These are phyloP conservation scores for Suillia variegata DNA, from an alignment of 2,888 invertebrate species.

Conservation along the genomic window DNA sequence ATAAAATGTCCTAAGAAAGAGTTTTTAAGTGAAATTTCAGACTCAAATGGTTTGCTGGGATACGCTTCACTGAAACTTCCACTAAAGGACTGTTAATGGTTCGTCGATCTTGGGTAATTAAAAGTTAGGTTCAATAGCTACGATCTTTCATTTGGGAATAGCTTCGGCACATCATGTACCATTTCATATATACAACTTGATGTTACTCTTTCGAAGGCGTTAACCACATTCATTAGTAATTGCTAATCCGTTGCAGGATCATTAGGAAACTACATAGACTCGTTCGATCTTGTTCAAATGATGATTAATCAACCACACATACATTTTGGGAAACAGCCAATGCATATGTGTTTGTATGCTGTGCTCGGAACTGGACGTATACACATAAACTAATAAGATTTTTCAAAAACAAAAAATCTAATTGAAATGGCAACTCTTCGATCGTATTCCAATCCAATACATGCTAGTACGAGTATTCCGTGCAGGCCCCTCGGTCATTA, in stretches of 20 bases:
- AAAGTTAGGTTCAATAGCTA: too few relatives aligned
- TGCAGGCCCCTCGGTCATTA: not conserved
- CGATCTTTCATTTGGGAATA: too few relatives aligned
- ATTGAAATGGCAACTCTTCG: conserved; percentile 6
- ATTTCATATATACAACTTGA: too few relatives aligned
- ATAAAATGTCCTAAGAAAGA: too few relatives aligned
- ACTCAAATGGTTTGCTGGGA: too few relatives aligned
- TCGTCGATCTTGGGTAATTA: too few relatives aligned
- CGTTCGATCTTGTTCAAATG: not conserved
- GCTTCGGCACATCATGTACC: too few relatives aligned
- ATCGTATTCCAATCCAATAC: not conserved
- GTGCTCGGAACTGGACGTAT: not conserved
- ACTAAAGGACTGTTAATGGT: too few relatives aligned
- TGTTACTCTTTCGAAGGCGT: conserved; percentile 15
- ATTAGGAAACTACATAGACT: conserved; percentile 20
- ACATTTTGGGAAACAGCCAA: too few relatives aligned
- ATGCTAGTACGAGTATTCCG: too few relatives aligned
- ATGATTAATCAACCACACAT: not conserved
- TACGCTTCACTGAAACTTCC: too few relatives aligned
- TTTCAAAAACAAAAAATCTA: conserved; percentile 5
- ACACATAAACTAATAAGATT: not conserved
- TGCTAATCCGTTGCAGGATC: conserved; percentile 24
- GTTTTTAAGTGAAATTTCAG: too few relatives aligned
- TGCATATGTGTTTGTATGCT: not conserved
- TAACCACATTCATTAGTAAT: conserved; percentile 7